Base-by-base conservation (phyloP, 2,888 invertebrate genomes). In the Spodoptera exigua region DNA sequence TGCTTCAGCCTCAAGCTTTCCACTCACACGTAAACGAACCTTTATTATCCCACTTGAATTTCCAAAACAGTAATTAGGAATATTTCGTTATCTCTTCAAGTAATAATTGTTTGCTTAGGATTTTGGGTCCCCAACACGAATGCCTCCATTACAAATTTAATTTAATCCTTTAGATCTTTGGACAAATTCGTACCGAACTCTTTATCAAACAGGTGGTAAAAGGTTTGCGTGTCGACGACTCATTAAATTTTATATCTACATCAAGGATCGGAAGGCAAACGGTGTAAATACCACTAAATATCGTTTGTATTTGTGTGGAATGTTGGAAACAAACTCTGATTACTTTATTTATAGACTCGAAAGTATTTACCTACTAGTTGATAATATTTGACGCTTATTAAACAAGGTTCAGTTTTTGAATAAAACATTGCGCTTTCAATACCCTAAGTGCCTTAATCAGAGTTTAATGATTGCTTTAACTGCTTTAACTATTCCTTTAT, bases 41-140 rank as follows among this genome's bases (percentile, higher is more conserved):
- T 54, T 49, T 56, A 53, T 58, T 35, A 35, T 16, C 17, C 39
- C 49, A 44, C 51, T 67, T 71, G 53, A 61, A 57, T 64, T 48
- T 57, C 40, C 32, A 54, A 63, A 63, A 17, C 49, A 51, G 44
- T 61, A 54, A 56, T 61, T 55, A 46, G 9, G 48, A 27, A 37
- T 13, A 53, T 45, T 65, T 61, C 12, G 41, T 48, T 67, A 72
- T 55, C 45, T 41, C 10, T 18, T 21, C 11, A 54, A 55, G 36
- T 53, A 61, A 60, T 64, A 64, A 73, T 21, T 61, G 70, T 72
- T 73, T 74, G 48, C 13, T 69, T 74, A 65, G 71, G 71, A 61
- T 55, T 55, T 40, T 32, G 17, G 17, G 18, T 9, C 55, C 41
- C 49, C 39, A 45, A 43, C 45, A 14, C 14, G 41, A 46, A 62